Conservation (phyloP, 2,888 invertebrate genomes). For the Prenolepis imparis region DNA sequence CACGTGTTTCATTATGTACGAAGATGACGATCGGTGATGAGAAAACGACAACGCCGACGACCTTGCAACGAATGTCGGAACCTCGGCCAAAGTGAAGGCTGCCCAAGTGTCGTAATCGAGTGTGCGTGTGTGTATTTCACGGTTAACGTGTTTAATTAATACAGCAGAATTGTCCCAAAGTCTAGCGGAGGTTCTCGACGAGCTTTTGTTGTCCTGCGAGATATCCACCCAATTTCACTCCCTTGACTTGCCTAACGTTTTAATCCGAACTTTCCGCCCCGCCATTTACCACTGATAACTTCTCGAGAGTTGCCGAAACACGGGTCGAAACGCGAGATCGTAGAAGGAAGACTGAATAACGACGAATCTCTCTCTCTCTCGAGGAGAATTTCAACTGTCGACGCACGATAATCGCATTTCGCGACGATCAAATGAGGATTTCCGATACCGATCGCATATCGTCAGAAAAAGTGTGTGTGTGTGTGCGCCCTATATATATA, state of each 20-base stretch:
- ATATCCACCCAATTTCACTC: not conserved
- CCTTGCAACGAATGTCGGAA: constrained; percentile 79
- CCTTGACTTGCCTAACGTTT: not conserved
- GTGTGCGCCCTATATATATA: not conserved
- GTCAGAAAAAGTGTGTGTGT: not conserved
- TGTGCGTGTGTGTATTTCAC: constrained; percentile 25
- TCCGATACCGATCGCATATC: constrained; percentile 8
- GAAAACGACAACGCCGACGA: constrained; percentile 60
- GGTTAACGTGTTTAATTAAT: constrained; percentile 45
- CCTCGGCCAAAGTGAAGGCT: constrained; percentile 85
- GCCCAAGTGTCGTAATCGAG: constrained; percentile 55
- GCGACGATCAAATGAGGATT: constrained; percentile 1
- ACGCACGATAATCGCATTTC: not conserved
- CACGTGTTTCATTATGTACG: constrained; percentile 10
- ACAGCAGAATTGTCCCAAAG: constrained; percentile 74
- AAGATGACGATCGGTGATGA: constrained; percentile 52
- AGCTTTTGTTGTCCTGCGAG: constrained; percentile 49
- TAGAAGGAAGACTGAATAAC: constrained; percentile 45
- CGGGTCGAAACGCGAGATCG: constrained; percentile 25
- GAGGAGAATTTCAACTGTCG: constrained; percentile 2
- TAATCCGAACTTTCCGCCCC: not conserved
- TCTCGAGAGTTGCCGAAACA: constrained; percentile 11
- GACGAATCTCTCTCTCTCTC: constrained; percentile 5
- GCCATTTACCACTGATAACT: not conserved
- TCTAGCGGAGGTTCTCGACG: constrained; percentile 85